Conservation (phyloP, 2,888 invertebrate genomes). For the Chaetoderma sp. region DNA sequence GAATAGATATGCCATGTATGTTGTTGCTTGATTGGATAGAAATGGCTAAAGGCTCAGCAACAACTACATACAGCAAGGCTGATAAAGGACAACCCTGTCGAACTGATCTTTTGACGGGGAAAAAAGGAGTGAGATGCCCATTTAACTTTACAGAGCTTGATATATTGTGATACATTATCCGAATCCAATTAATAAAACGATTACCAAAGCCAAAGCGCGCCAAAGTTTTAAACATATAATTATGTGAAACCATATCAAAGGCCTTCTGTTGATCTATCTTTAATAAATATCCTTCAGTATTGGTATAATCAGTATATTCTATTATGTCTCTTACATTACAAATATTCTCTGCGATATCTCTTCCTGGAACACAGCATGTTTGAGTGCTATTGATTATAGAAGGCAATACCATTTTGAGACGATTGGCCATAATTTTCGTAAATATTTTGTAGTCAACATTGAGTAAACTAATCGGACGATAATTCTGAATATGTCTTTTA, state of each 20-base stretch:
- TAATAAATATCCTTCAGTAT: slow-evolving; percentile 33
- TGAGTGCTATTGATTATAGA: no score
- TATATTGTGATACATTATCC: slow-evolving; percentile 32
- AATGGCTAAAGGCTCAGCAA: not conserved
- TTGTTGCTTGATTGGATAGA: not conserved
- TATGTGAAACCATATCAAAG: slow-evolving; percentile 40
- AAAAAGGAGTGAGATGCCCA: not conserved
- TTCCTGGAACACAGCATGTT: slow-evolving; percentile 37
- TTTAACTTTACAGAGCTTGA: not conserved
- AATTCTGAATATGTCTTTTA: no score
- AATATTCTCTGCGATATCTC: slow-evolving; percentile 41
- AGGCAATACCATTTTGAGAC: slow-evolving; percentile 28
- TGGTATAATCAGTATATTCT: slow-evolving; percentile 35
- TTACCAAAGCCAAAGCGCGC: slow-evolving; percentile 36
- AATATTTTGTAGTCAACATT: slow-evolving; percentile 43
- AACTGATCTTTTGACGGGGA: not conserved
- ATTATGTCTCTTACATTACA: slow-evolving; percentile 35
- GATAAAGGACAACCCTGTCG: slow-evolving; percentile 3
- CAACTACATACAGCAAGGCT: slow-evolving; percentile 3
- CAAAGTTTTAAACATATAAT: slow-evolving; percentile 36
- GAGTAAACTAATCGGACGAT: slow-evolving; percentile 40
- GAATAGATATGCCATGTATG: slow-evolving; percentile 22
- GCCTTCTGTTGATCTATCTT: slow-evolving; percentile 43
- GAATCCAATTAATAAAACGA: slow-evolving; percentile 35
- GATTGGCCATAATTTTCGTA: slow-evolving; percentile 34